These are phyloP conservation scores for Odontamblyopus rebecca DNA, from an alignment of 2,797 vertebrate genomes.

Conservation along the genomic window DNA sequence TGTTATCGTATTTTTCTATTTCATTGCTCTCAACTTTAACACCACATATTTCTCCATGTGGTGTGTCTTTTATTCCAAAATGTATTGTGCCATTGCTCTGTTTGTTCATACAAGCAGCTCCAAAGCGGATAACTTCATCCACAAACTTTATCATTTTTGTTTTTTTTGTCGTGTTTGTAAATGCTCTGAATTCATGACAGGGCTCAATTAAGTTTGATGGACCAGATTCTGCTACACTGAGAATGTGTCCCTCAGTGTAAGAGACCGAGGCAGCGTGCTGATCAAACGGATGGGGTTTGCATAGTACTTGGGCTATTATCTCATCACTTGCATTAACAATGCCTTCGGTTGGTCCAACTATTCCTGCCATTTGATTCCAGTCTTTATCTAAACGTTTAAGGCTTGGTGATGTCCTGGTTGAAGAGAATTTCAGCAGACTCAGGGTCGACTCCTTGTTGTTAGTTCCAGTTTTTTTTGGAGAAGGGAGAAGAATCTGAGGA, in stretches of 20 bases:
- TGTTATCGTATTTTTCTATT: conserved; percentile 42
- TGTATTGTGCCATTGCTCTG: conserved; percentile 77
- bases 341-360: too few relatives aligned
- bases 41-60: conserved; percentile 62
- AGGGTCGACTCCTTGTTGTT: too few relatives aligned
- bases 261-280: conserved; percentile 51
- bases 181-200: conserved; percentile 75
- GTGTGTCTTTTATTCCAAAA: conserved; percentile 68
- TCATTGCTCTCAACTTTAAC: conserved; percentile 35
- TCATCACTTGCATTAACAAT: too few relatives aligned
- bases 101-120: conserved; percentile 73
- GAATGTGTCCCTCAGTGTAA: conserved; percentile 45
- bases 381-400: too few relatives aligned
- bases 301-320: conserved; percentile 11
- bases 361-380: too few relatives aligned
- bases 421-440: too few relatives aligned
- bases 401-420: too few relatives aligned
- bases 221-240: conserved; percentile 54
- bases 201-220: conserved; percentile 64
- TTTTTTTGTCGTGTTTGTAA: neutral
- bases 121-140: conserved; percentile 60
- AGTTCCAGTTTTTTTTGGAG: too few relatives aligned
- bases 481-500: too few relatives aligned
- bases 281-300: conserved; percentile 68
- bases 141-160: conserved; percentile 56